Evolutionary conservation across 2,797 vertebrate genomes (phyloP).

Genomic region (Myotis findleyi): DNA sequence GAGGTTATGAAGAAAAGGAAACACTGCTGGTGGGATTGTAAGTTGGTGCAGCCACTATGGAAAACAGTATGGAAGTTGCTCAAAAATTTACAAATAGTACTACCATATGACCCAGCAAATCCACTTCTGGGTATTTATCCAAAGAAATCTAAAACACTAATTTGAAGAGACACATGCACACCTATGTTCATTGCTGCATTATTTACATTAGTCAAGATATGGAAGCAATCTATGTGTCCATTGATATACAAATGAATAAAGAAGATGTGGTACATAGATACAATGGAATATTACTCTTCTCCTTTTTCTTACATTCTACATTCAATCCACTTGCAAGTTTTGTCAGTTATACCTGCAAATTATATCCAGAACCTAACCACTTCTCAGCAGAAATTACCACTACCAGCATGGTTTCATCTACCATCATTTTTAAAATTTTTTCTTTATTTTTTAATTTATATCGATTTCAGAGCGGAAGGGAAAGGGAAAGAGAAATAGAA

Average conservation of each 20-base stretch:
- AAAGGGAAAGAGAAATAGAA: too few species aligned
- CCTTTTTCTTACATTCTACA: conserved; percentile 6
- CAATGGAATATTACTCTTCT: background rate
- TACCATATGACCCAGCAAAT: background rate
- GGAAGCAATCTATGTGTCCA: background rate
- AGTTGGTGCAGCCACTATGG: background rate
- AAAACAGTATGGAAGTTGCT: background rate
- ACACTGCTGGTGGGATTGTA: background rate
- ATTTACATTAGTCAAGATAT: background rate
- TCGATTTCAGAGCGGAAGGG: too few species aligned
- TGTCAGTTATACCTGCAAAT: background rate
- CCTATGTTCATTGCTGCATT: background rate
- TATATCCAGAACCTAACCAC: conserved; percentile 3
- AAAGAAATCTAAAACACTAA: background rate
- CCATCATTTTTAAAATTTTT: background rate
- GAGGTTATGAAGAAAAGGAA: background rate
- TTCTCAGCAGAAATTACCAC: background rate
- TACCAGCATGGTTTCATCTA: background rate
- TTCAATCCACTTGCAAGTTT: background rate
- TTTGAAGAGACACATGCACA: background rate
- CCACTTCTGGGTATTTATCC: background rate
- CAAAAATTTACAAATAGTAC: background rate
- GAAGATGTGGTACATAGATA: background rate
- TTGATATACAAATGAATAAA: background rate
- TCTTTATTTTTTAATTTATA: too few species aligned